phyloP scores from a whole-genome alignment of 2,113 vertebrate species.

The Leptocoma aspasia region DNA sequence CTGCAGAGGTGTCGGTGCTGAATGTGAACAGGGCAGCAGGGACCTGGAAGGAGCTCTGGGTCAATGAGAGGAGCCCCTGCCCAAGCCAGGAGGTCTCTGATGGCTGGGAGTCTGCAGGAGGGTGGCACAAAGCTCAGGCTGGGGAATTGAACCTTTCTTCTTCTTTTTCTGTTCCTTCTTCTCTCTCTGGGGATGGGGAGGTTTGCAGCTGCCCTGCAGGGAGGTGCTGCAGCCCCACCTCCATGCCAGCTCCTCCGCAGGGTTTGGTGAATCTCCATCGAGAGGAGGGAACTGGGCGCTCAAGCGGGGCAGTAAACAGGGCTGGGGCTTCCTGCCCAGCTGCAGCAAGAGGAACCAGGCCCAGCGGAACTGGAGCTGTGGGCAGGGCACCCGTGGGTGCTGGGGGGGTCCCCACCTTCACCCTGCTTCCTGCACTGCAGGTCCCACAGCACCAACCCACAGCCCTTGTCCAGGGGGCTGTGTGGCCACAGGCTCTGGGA shows the following conservation, averaged over 20 bases:
- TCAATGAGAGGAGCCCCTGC: neutral
- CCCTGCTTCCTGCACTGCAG: neutral
- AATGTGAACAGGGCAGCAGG: neutral
- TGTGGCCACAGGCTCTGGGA: neutral
- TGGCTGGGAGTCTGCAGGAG: neutral
- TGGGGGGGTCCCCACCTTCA: neutral
- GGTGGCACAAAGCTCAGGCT: neutral
- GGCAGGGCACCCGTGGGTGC: neutral
- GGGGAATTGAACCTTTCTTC: neutral
- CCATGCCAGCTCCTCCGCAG: rapidly evolving
- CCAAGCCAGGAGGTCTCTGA: neutral
- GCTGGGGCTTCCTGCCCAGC: slow-evolving; percentile 53
- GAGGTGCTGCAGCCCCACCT: neutral
- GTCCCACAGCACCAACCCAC: neutral
- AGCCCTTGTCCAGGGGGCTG: rapidly evolving
- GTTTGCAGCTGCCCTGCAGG: neutral
- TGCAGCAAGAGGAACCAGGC: slow-evolving; percentile 53
- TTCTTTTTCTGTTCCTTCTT: neutral
- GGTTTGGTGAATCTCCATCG: rapidly evolving
- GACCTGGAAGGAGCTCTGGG: neutral
- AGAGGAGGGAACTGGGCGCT: neutral
- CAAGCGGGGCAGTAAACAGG: slow-evolving; percentile 34
- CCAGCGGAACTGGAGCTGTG: neutral
- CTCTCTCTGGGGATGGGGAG: neutral
- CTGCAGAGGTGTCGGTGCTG: neutral